These are phyloP conservation scores for Callyntrura guangdongensis DNA, from an alignment of 2,888 invertebrate genomes.

Conservation along the genomic window DNA sequence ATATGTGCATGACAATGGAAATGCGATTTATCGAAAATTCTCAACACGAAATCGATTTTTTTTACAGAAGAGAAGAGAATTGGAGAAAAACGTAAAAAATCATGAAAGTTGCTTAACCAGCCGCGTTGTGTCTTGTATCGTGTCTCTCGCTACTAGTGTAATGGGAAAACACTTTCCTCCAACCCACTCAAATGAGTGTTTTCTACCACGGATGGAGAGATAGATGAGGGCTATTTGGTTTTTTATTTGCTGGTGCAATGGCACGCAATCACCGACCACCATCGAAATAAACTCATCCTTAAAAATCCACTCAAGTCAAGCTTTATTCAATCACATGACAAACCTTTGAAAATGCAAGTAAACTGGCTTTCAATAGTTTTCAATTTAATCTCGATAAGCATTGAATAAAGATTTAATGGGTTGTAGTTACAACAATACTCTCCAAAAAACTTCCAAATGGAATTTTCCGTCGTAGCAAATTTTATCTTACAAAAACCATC, in stretches of 20 bases:
- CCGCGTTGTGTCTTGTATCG: conserved; percentile 23
- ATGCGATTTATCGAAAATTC: conserved; percentile 57
- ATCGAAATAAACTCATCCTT: background rate
- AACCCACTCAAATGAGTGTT: conserved; percentile 37
- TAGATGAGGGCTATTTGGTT: conserved; percentile 59
- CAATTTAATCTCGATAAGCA: background rate
- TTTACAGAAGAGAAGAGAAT: conserved; percentile 34
- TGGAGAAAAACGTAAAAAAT: conserved; percentile 49
- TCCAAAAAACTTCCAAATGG: no score
- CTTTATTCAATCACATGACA: background rate
- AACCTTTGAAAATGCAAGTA: no score
- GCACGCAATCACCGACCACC: conserved; percentile 57
- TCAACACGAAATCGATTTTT: conserved; percentile 64
- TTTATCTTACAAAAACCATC: no score
- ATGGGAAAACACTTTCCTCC: background rate
- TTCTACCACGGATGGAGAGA: conserved; percentile 57
- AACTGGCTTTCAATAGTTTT: background rate
- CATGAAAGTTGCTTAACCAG: conserved; percentile 22
- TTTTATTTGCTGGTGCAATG: background rate
- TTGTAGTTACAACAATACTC: no score
- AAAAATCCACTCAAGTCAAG: conserved; percentile 8
- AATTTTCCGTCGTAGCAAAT: no score
- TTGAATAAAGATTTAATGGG: background rate
- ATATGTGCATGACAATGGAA: conserved; percentile 55
- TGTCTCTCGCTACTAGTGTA: background rate